A percentile compares a stretch with the other conserved stretches of the same genome.
Conservation (phyloP, 2,888 invertebrate species). For the Cheiracanthium punctorium region DNA sequence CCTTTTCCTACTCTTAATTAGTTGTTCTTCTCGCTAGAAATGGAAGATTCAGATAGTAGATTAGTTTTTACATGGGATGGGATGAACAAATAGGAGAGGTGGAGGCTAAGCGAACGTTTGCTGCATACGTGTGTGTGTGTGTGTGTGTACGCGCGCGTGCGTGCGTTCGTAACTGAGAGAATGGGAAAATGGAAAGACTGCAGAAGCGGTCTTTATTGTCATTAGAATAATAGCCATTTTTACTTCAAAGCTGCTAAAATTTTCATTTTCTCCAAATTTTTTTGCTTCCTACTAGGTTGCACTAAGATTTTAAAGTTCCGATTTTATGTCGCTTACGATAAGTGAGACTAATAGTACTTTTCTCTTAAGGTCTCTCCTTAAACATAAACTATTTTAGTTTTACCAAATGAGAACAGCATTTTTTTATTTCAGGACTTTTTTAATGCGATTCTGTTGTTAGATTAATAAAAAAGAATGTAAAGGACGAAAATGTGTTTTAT, state of each 20-base stretch:
- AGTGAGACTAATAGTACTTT: slow-evolving; percentile 66
- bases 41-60: slow-evolving; percentile 40
- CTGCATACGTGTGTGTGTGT: no score
- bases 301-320: slow-evolving; percentile 36
- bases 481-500: not conserved
- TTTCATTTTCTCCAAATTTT: slow-evolving; percentile 57
- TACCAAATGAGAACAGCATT: not conserved
- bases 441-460: slow-evolving; percentile 50
- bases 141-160: no score
- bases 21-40: slow-evolving; percentile 53
- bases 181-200: slow-evolving; percentile 33
- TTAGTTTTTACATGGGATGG: slow-evolving; percentile 48
- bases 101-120: no score
- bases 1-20: slow-evolving; percentile 68
- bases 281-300: not conserved
- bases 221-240: slow-evolving; percentile 68
- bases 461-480: not conserved
- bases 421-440: slow-evolving; percentile 57
- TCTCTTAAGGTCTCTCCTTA: slow-evolving; percentile 4
- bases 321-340: slow-evolving; percentile 57
- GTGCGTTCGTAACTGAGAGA: not conserved
- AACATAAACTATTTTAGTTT: slow-evolving; percentile 20
- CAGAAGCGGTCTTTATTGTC: slow-evolving; percentile 40
- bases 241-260: slow-evolving; percentile 46
- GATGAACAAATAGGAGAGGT: slow-evolving; percentile 7